These are phyloP conservation scores for Sebastes flavidus DNA, from an alignment of 2,797 vertebrate species.

Conservation along the genomic window DNA sequence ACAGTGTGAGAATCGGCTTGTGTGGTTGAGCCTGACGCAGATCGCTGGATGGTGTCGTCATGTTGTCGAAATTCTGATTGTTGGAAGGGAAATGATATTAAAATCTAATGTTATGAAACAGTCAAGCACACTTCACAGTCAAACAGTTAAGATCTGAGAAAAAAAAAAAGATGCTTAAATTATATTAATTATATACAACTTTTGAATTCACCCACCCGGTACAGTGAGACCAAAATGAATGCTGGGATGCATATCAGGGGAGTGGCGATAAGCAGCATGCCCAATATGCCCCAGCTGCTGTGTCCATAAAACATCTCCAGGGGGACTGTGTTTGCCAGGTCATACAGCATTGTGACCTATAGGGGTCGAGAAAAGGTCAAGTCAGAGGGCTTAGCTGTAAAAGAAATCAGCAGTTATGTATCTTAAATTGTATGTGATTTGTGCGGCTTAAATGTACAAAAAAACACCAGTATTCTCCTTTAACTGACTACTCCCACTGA, in stretches of 20 bases:
- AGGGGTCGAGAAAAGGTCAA: not conserved
- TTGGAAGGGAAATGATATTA: not conserved
- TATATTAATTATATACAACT: no score
- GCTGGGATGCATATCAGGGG: conserved; percentile 79
- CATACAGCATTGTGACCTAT: conserved; percentile 64
- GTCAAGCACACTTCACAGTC: not conserved
- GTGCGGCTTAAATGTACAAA: not conserved
- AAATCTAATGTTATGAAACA: not conserved
- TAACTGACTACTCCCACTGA: not conserved
- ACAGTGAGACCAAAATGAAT: conserved; percentile 62
- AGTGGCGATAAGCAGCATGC: conserved; percentile 51
- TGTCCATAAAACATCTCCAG: fast-evolving
- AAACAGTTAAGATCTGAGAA: not conserved
- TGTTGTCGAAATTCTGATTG: conserved; percentile 33
- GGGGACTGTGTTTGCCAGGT: not conserved
- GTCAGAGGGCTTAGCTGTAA: not conserved
- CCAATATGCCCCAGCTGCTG: not conserved
- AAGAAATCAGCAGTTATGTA: not conserved
- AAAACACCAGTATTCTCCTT: not conserved
- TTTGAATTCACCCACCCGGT: conserved; percentile 56
- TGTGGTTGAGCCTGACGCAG: conserved; percentile 75
- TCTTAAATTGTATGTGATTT: not conserved
- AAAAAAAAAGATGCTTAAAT: not conserved
- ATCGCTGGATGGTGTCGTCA: conserved; percentile 67
- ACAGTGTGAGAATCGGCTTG: conserved; percentile 74